phyloP scores from a whole-genome alignment of 2,113 vertebrate genomes.

The Paradoxurus hermaphroditus region DNA sequence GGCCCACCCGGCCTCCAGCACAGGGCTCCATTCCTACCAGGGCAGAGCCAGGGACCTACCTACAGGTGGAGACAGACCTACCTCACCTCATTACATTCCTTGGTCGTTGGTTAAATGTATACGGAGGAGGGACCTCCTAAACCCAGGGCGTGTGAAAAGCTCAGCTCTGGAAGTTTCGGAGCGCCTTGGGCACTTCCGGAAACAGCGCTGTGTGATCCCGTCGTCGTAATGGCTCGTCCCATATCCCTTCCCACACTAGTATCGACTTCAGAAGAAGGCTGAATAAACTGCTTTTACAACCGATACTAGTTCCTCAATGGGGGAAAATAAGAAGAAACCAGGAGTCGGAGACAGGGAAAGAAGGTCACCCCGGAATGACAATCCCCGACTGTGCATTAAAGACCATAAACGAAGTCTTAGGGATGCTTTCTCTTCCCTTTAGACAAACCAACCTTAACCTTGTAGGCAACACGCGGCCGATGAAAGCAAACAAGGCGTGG shows the following conservation, averaged over 20 bases:
- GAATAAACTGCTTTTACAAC: neutral
- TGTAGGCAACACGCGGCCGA: no score
- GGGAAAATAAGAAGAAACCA: neutral
- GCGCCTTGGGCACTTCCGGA: neutral
- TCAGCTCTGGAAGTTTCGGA: neutral
- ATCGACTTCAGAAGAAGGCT: neutral
- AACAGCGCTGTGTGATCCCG: neutral
- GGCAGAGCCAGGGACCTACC: rapidly evolving
- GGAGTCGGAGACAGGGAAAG: neutral
- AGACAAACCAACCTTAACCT: neutral
- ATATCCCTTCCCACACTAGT: neutral
- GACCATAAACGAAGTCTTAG: neutral
- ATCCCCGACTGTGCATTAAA: neutral
- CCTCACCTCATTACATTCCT: rapidly evolving
- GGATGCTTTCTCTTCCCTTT: neutral
- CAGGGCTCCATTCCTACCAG: neutral
- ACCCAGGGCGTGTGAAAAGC: neutral
- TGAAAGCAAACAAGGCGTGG: neutral
- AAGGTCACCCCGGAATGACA: neutral
- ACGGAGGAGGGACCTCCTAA: neutral
- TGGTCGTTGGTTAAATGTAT: neutral
- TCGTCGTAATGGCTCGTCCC: neutral
- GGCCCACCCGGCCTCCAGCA: neutral
- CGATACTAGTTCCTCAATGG: neutral
- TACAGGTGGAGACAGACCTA: neutral